Evolutionary conservation across 1,140 invertebrate species (phyloP), one percentile per base, ranked within the genome.

Genomic region (Drosophila arawakana): DNA sequence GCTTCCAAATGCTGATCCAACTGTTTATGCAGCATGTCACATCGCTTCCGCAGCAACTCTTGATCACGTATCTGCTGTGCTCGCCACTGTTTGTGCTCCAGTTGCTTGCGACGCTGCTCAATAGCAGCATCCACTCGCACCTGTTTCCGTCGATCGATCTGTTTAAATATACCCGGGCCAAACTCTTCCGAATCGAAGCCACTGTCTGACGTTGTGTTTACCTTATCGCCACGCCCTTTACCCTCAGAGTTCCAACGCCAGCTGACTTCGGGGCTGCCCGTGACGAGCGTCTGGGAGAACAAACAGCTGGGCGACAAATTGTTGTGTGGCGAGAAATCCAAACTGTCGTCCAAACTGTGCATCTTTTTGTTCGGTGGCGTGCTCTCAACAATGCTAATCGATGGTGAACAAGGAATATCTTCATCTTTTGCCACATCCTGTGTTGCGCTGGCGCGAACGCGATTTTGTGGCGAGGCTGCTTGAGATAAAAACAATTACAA

Each of bases 241-340:
- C 44, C 69, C 46, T 76, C 74, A 7, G 73, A 78, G 18, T 81
- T 80, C 90, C 90, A 91, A 10, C 88, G 84, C 90, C 90, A 91
- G 8, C 83, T 72, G 2, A 91, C 90, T 35, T 91, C 90, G 2
- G 90, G 90, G 61, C 90, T 91, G 18, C 90, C 83, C 4, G 78
- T 83, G 21, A 69, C 75, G 37, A 91, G 52, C 4, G 90, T 90
- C 47, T 91, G 90, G 1, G 90, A 91, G 25, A 91, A 81, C 4
- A 91, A 44, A 34, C 75, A 76, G 41, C 61, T 84, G 8, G 90
- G 90, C 11, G 90, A 91, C 10, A 85, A 66, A 21, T 82, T 90
- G 7, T 68, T 73, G 41, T 70, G 73, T 1, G 86, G 83, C 11
- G 86, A 90, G 47, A 89, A 90, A 6, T 91, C 90, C 0, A 91